Base-by-base conservation (phyloP, 2,113 vertebrate genomes). In the Malurus cyaneus region DNA sequence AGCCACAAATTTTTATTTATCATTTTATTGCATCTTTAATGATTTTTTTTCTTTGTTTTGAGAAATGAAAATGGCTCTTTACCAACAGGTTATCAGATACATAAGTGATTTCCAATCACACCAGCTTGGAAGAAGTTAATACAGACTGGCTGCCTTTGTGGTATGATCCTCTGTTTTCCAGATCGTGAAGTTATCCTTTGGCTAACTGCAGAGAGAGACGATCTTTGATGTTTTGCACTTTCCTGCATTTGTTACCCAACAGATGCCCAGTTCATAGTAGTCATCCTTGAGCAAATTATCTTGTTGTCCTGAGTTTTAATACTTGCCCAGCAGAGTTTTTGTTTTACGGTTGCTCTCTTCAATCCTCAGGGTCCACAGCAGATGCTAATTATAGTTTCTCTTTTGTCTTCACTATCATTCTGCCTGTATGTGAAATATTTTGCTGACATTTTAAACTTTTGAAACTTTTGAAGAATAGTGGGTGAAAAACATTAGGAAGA, bases 381-480 rank as follows among this genome's bases (percentile, higher is more conserved):
- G 64, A 71, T 86, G 80, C 57, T 92, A 92, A 73, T 77, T 88
- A 54, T 18, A 78, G 39, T 84, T 94, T 91, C 60, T 89, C 31
- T 66, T 86, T 80, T 6, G 11, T 89, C 34, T 91, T 92, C 44
- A 14, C 62, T 69, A 52, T 80, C 82, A 57, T 49, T 94, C 66
- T 93, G n/a, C 61, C 46, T 60, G 24, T 57, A 44, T 18, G 5
- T 53, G 64, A 26, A 94, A 84, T 83, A 89, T 70, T 86, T 91
- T 86, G 77, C 77, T 92, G 92, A 80, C 23, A 39, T 78, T 93
- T 89, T 52, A 92, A 26, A 62, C 25, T 86, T 66, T 29, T 70
- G 41, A 49, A 92, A 86, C 52, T 74, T 94, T 29, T 86, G 56
- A 86, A 92, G 60, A 89, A 71, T 15, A 24, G 34, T 71, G 52